Evolutionary conservation across 2,113 vertebrate genomes (phyloP).

Genomic region (Balaeniceps rex): DNA sequence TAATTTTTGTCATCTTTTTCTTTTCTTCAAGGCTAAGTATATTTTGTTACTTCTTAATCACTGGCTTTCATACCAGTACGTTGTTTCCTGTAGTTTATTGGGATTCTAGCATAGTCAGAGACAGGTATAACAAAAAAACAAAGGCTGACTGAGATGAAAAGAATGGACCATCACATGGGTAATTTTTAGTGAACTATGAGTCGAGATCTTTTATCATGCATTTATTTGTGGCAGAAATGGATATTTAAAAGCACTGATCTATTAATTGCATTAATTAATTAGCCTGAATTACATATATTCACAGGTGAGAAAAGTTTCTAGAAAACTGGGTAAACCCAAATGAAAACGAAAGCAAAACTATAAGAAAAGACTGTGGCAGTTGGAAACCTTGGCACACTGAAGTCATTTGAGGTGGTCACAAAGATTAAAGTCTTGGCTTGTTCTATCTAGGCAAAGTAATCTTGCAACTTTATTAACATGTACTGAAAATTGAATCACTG

Average conservation of each 20-base stretch:
- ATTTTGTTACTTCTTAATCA: background rate
- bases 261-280: background rate
- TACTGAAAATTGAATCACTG: background rate
- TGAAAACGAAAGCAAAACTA: background rate
- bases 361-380: background rate
- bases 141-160: background rate
- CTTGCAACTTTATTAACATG: background rate
- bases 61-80: background rate
- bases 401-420: background rate
- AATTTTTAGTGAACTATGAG: background rate
- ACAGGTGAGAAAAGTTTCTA: background rate
- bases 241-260: background rate
- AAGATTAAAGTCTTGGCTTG: background rate
- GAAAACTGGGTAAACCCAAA: background rate
- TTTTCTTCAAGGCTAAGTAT: background rate
- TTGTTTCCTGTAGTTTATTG: background rate
- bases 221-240: background rate
- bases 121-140: background rate
- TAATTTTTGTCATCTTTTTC: background rate
- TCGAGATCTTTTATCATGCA: background rate
- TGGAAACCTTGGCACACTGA: background rate
- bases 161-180: background rate
- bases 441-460: background rate
- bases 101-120: background rate
- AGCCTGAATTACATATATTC: background rate